Conservation (phyloP, 2,797 vertebrate genomes). For the Myripristis jacobus region DNA sequence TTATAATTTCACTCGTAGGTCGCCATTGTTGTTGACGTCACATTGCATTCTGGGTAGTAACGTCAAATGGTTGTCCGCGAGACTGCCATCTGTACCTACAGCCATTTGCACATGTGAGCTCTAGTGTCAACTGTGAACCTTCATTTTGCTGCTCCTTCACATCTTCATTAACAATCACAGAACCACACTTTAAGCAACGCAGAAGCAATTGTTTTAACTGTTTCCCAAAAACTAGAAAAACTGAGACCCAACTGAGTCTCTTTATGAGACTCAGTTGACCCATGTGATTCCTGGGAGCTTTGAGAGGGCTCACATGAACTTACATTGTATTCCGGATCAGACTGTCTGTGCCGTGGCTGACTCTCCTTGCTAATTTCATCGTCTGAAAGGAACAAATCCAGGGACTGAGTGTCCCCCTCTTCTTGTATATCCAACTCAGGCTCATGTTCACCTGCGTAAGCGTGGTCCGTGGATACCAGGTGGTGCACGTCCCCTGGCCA, state of each 20-base stretch:
- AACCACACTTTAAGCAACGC: constrained; percentile 1
- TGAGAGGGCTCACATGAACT: constrained; percentile 6
- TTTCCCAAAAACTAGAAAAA: constrained; percentile 3
- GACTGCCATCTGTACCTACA: constrained; percentile 7
- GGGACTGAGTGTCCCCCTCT: too few relatives aligned
- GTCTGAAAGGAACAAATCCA: constrained; percentile 5
- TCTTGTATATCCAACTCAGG: neutral
- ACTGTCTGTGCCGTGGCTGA: neutral
- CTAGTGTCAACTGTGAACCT: constrained; percentile 2
- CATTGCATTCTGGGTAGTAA: too few relatives aligned
- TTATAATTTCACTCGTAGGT: too few relatives aligned
- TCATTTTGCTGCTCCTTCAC: constrained; percentile 1
- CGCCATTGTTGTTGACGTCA: too few relatives aligned
- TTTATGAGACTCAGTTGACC: neutral
- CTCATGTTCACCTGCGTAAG: neutral
- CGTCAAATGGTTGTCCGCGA: too few relatives aligned
- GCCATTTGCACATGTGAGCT: neutral
- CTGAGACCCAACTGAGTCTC: neutral
- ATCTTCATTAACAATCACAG: neutral
- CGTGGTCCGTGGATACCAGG: neutral
- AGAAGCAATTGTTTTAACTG: constrained; percentile 4
- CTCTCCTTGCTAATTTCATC: neutral
- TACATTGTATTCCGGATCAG: constrained; percentile 3
- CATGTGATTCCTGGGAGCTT: constrained; percentile 8
- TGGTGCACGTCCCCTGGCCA: neutral